Evolutionary conservation across 2,888 invertebrate species (phyloP).

Genomic region (Nesidiocoris tenuis): DNA sequence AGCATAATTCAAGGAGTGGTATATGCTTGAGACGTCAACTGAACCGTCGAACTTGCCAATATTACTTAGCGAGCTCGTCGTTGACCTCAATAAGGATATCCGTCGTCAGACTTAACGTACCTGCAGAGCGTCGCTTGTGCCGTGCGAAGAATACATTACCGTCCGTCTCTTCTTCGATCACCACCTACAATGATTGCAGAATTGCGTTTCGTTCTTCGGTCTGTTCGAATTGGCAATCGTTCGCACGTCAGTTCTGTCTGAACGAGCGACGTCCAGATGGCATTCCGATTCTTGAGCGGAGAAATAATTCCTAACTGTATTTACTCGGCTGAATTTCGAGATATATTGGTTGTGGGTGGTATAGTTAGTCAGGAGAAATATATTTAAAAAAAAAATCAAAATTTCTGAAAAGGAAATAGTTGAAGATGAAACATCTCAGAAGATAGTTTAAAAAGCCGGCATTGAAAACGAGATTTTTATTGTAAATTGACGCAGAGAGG

Average conservation of each 20-base stretch:
- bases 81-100: not conserved
- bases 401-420: no score
- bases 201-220: not conserved
- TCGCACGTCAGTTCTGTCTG: not conserved
- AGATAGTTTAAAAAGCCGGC: no score
- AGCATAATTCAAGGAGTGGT: no score
- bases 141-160: not conserved
- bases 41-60: no score
- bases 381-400: no score
- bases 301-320: not conserved
- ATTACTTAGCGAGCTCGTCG: not conserved
- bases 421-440: no score
- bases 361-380: no score
- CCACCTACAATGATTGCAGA: not conserved
- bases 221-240: not conserved
- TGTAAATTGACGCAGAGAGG: not conserved
- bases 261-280: not conserved
- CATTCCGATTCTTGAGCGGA: no score
- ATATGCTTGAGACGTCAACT: no score
- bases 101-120: not conserved
- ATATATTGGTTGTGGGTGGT: no score
- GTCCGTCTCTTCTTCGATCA: not conserved
- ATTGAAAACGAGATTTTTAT: no score
- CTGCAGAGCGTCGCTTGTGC: not conserved
- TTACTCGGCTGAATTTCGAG: not conserved